Evolutionary conservation across 30 jellyfish, hydroid and myxozoan genomes (phyloP).

Genomic region (Calvadosia cruxmelitensis): DNA sequence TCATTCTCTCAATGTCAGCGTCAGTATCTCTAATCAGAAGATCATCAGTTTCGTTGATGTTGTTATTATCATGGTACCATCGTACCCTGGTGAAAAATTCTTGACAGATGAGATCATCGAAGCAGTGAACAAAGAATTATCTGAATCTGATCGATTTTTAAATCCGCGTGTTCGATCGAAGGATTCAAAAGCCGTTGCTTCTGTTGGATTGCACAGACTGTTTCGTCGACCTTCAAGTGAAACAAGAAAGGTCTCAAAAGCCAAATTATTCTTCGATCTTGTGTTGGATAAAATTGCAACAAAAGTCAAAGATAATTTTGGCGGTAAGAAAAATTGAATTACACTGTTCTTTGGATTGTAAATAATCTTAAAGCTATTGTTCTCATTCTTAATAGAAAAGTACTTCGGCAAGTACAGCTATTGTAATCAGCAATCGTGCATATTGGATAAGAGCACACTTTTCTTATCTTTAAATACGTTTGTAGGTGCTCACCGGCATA

Average conservation of each 20-base stretch:
- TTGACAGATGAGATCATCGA: conserved; percentile 41
- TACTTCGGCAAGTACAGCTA: too few species aligned
- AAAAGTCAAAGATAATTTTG: conserved; percentile 30
- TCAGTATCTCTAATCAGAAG: neutral
- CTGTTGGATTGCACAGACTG: conserved; percentile 54
- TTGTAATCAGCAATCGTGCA: too few species aligned
- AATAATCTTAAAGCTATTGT: too few species aligned
- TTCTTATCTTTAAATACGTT: too few species aligned
- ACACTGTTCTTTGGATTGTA: too few species aligned
- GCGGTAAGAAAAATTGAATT: conserved; percentile 13
- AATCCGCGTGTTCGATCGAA: neutral
- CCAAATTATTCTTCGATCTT: conserved; percentile 57
- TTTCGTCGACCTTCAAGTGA: conserved; percentile 44
- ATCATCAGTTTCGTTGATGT: conserved; percentile 28
- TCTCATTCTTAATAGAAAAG: too few species aligned
- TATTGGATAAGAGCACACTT: too few species aligned
- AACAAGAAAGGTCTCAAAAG: conserved; percentile 51
- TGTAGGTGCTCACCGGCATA: too few species aligned
- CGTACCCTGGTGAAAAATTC: conserved; percentile 65
- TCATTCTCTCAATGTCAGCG: neutral
- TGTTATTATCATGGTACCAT: conserved; percentile 44
- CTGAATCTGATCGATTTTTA: conserved; percentile 1
- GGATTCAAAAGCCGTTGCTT: neutral
- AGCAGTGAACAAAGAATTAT: conserved; percentile 47
- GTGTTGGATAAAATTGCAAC: conserved; percentile 42